A percentile compares a stretch with the other conserved stretches of the same genome.
Evolutionary conservation across 2,888 invertebrate genomes (phyloP).

Genomic region (Pollenia griseotomentosa): DNA sequence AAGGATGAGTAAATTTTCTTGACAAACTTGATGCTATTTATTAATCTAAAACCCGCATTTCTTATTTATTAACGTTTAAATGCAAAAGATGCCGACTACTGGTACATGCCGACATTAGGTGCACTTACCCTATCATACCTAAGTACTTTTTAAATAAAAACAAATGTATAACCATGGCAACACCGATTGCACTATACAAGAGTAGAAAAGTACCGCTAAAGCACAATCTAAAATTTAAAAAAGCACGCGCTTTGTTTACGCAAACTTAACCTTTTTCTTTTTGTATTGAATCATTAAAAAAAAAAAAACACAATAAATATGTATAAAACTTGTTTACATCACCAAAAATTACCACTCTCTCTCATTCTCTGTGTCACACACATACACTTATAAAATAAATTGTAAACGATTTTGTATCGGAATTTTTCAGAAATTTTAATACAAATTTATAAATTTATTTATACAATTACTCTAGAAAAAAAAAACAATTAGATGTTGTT

Average conservation of each 20-base stretch:
- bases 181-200: conserved; percentile 28
- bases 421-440: background rate
- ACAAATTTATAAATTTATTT: no score
- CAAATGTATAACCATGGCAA: conserved; percentile 40
- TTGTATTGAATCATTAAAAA: background rate
- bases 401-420: background rate
- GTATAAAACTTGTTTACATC: conserved; percentile 71
- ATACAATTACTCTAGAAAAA: no score
- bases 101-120: no score
- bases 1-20: no score
- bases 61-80: no score
- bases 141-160: background rate
- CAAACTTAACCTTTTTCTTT: conserved; percentile 68
- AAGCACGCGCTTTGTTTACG: conserved; percentile 64
- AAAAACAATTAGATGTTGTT: no score
- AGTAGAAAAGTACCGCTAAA: conserved; percentile 68
- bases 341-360: conserved; percentile 31
- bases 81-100: no score
- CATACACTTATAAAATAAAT: background rate
- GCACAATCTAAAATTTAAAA: conserved; percentile 13
- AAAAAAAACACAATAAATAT: conserved; percentile 27
- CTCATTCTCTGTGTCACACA: background rate
- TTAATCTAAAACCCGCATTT: no score
- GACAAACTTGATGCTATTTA: no score
- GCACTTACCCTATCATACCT: no score